These are phyloP conservation scores for Drosophila silvestris DNA, from an alignment of 2,888 invertebrate genomes.

Conservation along the genomic window DNA sequence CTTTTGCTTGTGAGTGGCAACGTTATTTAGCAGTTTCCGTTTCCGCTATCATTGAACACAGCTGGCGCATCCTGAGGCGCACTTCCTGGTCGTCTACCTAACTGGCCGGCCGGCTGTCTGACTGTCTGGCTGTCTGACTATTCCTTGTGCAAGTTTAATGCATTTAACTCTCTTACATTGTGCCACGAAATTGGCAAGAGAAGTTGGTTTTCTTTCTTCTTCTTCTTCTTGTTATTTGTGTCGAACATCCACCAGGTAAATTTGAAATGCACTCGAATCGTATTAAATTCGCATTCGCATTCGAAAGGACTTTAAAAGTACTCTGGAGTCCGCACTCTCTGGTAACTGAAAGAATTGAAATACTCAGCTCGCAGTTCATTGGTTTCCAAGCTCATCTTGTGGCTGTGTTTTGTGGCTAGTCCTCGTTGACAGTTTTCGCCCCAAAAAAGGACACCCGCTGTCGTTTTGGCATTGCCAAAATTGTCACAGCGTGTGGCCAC, in stretches of 20 bases:
- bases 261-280: slow-evolving; percentile 59
- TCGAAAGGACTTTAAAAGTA: slow-evolving; percentile 43
- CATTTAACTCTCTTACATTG: slow-evolving; percentile 77
- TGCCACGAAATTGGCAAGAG: slow-evolving; percentile 72
- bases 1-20: slow-evolving; percentile 50
- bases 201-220: slow-evolving; percentile 16
- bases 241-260: slow-evolving; percentile 51
- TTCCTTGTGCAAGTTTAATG: slow-evolving; percentile 74
- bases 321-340: neutral
- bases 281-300: slow-evolving; percentile 61
- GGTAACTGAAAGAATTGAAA: slow-evolving; percentile 25
- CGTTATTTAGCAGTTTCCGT: slow-evolving; percentile 80
- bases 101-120: neutral
- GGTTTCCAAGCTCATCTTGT: slow-evolving; percentile 60
- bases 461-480: slow-evolving; percentile 60
- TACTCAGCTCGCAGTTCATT: slow-evolving; percentile 48
- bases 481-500: slow-evolving; percentile 68
- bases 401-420: slow-evolving; percentile 49
- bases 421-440: slow-evolving; percentile 2
- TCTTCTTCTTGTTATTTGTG: slow-evolving; percentile 47
- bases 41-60: slow-evolving; percentile 72
- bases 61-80: slow-evolving; percentile 68
- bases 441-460: slow-evolving; percentile 53
- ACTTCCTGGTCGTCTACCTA: slow-evolving; percentile 29
- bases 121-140: slow-evolving; percentile 3